Conservation (phyloP, 2,113 vertebrate genomes). For the Craseonycteris thonglongyai region DNA sequence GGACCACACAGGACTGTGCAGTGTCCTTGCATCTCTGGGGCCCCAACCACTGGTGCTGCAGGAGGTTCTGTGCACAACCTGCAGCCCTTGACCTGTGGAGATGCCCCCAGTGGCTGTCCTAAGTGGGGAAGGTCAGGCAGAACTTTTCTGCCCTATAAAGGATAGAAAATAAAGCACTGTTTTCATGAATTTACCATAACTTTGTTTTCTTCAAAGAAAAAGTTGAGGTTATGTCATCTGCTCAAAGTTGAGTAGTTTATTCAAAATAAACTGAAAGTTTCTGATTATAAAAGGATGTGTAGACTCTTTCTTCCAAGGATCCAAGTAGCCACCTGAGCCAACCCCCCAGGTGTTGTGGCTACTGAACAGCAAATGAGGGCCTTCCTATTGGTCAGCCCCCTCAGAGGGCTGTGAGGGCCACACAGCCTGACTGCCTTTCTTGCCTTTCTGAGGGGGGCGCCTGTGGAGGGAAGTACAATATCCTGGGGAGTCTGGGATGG, state of each 20-base stretch:
- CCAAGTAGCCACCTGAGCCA: background rate
- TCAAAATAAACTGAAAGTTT: conserved; percentile 82
- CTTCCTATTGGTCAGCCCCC: background rate
- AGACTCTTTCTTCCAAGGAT: conserved; percentile 39
- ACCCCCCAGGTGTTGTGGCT: background rate
- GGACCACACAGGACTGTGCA: too few relatives aligned
- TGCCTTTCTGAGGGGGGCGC: background rate
- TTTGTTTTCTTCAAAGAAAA: conserved; percentile 68
- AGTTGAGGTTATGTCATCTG: conserved; percentile 56
- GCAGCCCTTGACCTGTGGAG: conserved; percentile 66
- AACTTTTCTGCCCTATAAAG: conserved; percentile 44
- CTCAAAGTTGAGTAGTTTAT: conserved; percentile 73
- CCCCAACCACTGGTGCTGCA: background rate
- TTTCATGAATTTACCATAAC: conserved; percentile 55
- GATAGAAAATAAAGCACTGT: conserved; percentile 23
- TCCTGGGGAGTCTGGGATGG: too few relatives aligned
- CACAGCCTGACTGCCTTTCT: background rate
- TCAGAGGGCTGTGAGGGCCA: background rate
- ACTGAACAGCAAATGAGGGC: background rate
- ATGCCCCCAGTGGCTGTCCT: conserved; percentile 3
- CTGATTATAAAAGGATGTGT: conserved; percentile 65
- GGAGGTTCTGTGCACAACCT: conserved; percentile 63
- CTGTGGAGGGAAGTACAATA: background rate
- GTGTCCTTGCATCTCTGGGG: background rate
- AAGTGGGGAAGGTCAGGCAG: conserved; percentile 13